Conservation (phyloP, 2,113 vertebrate genomes). For the Saguinus imperator region DNA sequence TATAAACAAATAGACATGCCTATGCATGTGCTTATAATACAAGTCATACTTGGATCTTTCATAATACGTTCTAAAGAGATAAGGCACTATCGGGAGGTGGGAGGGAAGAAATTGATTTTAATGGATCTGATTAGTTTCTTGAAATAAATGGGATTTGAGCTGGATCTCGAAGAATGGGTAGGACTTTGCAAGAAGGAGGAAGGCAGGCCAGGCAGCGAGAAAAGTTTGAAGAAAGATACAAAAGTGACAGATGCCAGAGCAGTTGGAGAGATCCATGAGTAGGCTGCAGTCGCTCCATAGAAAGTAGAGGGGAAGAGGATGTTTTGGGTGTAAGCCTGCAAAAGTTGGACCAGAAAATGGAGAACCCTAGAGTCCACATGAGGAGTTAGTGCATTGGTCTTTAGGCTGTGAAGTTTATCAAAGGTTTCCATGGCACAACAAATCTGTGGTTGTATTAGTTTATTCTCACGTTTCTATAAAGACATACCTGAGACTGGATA, state of each 20-base stretch:
- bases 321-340: fast-evolving
- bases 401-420: background rate
- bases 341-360: background rate
- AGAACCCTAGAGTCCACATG: background rate
- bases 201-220: background rate
- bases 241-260: background rate
- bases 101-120: background rate
- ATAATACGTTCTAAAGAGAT: background rate
- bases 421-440: background rate
- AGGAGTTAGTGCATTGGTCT: background rate
- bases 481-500: no score
- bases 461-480: no score
- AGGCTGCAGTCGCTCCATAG: background rate
- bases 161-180: background rate
- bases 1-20: background rate
- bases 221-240: no score
- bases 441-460: background rate
- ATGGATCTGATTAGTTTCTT: background rate
- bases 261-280: background rate
- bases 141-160: background rate
- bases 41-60: background rate
- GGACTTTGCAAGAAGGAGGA: background rate
- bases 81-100: background rate
- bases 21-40: background rate
- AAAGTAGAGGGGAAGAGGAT: background rate